Conservation (phyloP, 2,888 invertebrate genomes). For the Agrochola macilenta region DNA sequence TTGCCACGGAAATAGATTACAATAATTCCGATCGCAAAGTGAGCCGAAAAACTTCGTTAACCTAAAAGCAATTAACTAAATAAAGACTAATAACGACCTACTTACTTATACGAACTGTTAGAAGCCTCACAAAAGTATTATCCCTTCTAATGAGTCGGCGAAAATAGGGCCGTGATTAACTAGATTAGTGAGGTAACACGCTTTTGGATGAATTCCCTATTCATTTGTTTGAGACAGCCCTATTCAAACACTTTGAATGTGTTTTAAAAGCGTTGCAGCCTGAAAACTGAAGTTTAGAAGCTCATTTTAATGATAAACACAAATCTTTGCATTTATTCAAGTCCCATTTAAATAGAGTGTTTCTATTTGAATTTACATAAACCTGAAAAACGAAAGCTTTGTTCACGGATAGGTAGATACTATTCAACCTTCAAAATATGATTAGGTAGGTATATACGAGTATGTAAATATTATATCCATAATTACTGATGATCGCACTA, state of each 20-base stretch:
- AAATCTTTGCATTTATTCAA: slow-evolving; percentile 21
- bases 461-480: slow-evolving; percentile 46
- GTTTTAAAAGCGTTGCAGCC: slow-evolving; percentile 35
- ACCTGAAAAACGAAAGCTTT: slow-evolving; percentile 3
- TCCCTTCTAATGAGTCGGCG: slow-evolving; percentile 64
- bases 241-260: slow-evolving; percentile 45
- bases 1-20: slow-evolving; percentile 17
- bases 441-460: slow-evolving; percentile 28
- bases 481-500: slow-evolving; percentile 42
- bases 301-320: slow-evolving; percentile 41
- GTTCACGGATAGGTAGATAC: slow-evolving; percentile 3
- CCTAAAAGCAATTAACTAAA: slow-evolving; percentile 67
- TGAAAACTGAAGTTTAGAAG: slow-evolving; percentile 25
- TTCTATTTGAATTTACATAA: slow-evolving; percentile 25
- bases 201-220: slow-evolving; percentile 40
- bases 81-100: slow-evolving; percentile 49
- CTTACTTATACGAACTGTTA: slow-evolving; percentile 41
- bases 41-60: slow-evolving; percentile 39
- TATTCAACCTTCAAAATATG: slow-evolving; percentile 32
- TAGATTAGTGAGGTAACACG: slow-evolving; percentile 57
- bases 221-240: slow-evolving; percentile 36
- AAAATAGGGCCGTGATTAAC: slow-evolving; percentile 66
- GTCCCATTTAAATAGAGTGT: slow-evolving; percentile 19
- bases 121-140: slow-evolving; percentile 57
- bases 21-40: slow-evolving; percentile 7